phyloP scores from a whole-genome alignment of 2,113 vertebrate species.

The Oreochromis aureus region DNA sequence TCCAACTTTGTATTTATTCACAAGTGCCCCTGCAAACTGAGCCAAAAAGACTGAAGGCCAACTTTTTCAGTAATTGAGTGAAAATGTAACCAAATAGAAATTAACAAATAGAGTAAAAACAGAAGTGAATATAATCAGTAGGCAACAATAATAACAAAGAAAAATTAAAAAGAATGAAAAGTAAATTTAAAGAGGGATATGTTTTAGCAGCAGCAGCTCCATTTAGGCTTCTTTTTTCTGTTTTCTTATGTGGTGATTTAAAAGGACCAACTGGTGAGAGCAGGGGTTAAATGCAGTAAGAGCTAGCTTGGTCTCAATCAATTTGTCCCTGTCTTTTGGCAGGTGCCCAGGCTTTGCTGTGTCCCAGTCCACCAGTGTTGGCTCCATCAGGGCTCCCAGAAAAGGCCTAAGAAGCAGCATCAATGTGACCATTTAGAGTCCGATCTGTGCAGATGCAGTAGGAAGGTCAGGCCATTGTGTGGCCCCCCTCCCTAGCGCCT shows the following conservation, averaged over 20 bases:
- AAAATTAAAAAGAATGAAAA: background rate
- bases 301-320: slow-evolving; percentile 66
- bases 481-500: slow-evolving; percentile 43
- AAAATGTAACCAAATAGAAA: slow-evolving; percentile 8
- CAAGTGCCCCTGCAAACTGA: slow-evolving; percentile 28
- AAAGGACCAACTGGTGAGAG: slow-evolving; percentile 28
- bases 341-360: slow-evolving; percentile 51
- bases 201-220: background rate
- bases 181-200: background rate
- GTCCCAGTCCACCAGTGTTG: slow-evolving; percentile 52
- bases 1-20: slow-evolving; percentile 34
- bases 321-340: slow-evolving; percentile 66
- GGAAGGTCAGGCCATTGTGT: slow-evolving; percentile 63
- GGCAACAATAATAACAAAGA: background rate
- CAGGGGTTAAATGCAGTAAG: slow-evolving; percentile 46
- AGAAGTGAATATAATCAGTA: background rate
- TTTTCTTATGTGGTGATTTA: slow-evolving; percentile 3
- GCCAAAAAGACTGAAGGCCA: slow-evolving; percentile 51
- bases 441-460: slow-evolving; percentile 67
- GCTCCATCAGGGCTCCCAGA: slow-evolving; percentile 57
- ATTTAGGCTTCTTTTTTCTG: background rate
- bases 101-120: background rate
- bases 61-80: slow-evolving; percentile 16
- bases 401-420: slow-evolving; percentile 58
- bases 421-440: slow-evolving; percentile 69